These are phyloP conservation scores for Catostylus mosaicus DNA, from an alignment of 30 jellyfish, hydroid and myxozoan species.

Conservation along the genomic window DNA sequence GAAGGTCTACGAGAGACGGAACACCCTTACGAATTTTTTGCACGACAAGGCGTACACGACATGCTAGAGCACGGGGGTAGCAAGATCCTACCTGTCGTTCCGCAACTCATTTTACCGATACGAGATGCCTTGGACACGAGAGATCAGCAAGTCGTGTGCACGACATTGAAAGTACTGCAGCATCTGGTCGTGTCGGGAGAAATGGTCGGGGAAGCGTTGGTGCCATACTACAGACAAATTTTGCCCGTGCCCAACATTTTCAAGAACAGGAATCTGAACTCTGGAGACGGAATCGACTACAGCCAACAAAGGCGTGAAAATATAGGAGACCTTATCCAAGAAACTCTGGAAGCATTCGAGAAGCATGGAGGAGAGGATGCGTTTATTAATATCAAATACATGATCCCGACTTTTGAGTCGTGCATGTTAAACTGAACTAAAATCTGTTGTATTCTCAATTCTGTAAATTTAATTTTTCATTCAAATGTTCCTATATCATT, in stretches of 20 bases:
- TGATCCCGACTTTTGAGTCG: constrained; percentile 97
- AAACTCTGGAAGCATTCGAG: constrained; percentile 89
- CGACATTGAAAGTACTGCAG: constrained; percentile 86
- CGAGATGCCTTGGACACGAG: constrained; percentile 95
- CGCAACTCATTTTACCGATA: constrained; percentile 92
- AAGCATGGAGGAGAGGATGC: constrained; percentile 99
- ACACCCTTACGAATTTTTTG: constrained; percentile 92
- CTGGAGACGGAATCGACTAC: constrained; percentile 94
- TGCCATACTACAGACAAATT: constrained; percentile 95
- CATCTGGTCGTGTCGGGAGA: constrained; percentile 88
- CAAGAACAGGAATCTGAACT: constrained; percentile 82
- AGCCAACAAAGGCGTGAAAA: constrained; percentile 95
- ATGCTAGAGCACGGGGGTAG: constrained; percentile 96
- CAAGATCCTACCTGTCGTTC: constrained; percentile 87
- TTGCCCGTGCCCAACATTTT: constrained; percentile 87
- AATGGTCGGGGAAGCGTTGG: constrained; percentile 92
- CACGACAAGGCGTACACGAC: constrained; percentile 98
- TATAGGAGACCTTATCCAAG: constrained; percentile 93
- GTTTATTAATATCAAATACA: constrained; percentile 90
- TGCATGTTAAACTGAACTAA: constrained; percentile 82
- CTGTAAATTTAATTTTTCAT: too few species aligned
- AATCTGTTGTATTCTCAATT: too few species aligned
- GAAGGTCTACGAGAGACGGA: constrained; percentile 88
- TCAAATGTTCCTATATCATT: too few species aligned
- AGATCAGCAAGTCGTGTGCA: constrained; percentile 82